Evolutionary conservation across 2,888 invertebrate species (phyloP), one percentile per base, ranked within the genome.

Genomic region (Seira sanloemensis): DNA sequence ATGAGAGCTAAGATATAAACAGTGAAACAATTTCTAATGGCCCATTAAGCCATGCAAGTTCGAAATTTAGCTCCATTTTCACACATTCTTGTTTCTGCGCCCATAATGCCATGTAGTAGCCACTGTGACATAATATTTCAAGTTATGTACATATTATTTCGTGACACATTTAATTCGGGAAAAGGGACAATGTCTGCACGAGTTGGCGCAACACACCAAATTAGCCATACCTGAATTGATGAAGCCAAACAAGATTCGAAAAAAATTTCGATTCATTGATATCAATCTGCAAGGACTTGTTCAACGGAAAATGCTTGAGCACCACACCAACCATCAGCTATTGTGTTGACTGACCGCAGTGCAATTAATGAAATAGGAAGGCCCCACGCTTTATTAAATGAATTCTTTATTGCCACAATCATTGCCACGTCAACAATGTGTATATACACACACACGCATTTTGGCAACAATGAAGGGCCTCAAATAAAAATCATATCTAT

Each of bases 111-210:
- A n/a, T n/a, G n/a, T n/a, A n/a, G n/a, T n/a, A n/a, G n/a, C n/a
- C n/a, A n/a, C n/a, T n/a, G n/a, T n/a, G n/a, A n/a, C n/a, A n/a
- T n/a, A n/a, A n/a, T n/a, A n/a, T n/a, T n/a, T n/a, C n/a, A n/a
- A n/a, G n/a, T n/a, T n/a, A n/a, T n/a, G n/a, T n/a, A n/a, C n/a
- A n/a, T n/a, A 62, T 62, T 21, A 2, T 62, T 62, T 62, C 23
- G 62, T 62, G 62, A 62, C 62, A 62, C 62, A 62, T 62, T 62
- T 62, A 62, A 62, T 62, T 62, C 23, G 62, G 21, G 21, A 62
- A 21, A 62, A 62, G 21, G 62, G 62, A 62, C 19, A 62, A 62
- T 62, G 62, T 62, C 62, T 62, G 62, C 62, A 62, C 62, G 62
- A 62, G 62, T 62, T 62, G 62, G 62, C 62, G 1, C 21, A 37